Percentiles rank a stretch among this genome's conserved stretches.
Evolutionary conservation across 2,797 vertebrate genomes (phyloP).

Genomic region (Chrysolophus pictus): DNA sequence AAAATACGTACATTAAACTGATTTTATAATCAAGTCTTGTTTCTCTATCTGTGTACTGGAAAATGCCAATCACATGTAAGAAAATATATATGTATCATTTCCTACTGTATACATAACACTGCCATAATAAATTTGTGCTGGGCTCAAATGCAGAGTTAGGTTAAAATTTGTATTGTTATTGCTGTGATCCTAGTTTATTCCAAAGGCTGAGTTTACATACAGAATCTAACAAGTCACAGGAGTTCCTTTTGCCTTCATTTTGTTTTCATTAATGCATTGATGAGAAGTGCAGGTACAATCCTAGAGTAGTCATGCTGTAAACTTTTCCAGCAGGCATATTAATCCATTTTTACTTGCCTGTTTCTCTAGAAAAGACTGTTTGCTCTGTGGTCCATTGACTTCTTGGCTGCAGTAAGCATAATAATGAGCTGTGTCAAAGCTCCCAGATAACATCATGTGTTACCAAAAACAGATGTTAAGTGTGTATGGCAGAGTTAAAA

Average conservation of each 20-base stretch:
- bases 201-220: neutral
- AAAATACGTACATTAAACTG: neutral
- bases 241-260: accelerated
- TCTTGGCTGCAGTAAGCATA: neutral
- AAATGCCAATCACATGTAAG: neutral
- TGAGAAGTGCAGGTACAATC: neutral
- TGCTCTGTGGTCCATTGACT: neutral
- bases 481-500: neutral
- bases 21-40: neutral
- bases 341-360: neutral
- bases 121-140: neutral
- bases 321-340: neutral
- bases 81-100: neutral
- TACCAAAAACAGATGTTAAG: neutral
- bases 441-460: neutral
- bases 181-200: neutral
- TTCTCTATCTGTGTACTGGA: neutral
- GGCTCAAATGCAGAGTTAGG: neutral
- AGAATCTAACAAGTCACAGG: neutral
- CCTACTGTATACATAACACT: neutral
- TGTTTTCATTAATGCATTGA: neutral
- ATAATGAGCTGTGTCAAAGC: neutral
- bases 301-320: neutral
- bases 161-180: neutral
- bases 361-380: neutral